Percentiles rank a stretch among this genome's conserved stretches.
These are phyloP conservation scores for Leptosomus discolor DNA, from an alignment of 2,113 vertebrate genomes.

Conservation along the genomic window DNA sequence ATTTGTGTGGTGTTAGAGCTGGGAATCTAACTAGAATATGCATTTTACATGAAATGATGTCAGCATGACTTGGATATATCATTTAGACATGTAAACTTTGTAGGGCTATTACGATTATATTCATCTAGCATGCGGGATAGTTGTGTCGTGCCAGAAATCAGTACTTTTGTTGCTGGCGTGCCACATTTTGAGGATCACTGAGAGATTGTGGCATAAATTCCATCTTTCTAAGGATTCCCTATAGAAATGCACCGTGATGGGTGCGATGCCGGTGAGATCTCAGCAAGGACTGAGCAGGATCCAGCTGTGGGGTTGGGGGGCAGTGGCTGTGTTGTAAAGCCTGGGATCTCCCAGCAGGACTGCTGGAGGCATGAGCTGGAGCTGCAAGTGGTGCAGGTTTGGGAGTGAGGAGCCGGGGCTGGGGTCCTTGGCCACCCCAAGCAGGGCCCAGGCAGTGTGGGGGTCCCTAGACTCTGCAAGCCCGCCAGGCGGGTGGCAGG, in stretches of 20 bases:
- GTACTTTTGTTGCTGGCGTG: neutral
- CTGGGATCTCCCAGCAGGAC: neutral
- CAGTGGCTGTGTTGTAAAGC: neutral
- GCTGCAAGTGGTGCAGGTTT: neutral
- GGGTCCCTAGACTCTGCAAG: neutral
- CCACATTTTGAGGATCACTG: neutral
- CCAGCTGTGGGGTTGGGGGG: neutral
- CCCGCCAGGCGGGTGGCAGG: fast-evolving
- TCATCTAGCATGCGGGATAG: neutral
- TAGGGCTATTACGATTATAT: neutral
- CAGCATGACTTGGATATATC: neutral
- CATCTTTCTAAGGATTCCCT: neutral
- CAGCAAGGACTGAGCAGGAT: neutral
- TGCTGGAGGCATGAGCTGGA: neutral
- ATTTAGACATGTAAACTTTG: neutral
- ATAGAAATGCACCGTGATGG: fast-evolving
- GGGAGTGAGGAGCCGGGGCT: neutral
- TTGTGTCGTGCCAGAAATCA: neutral
- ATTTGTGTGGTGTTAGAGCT: neutral
- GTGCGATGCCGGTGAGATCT: neutral
- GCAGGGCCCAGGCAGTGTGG: neutral
- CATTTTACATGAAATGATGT: neutral
- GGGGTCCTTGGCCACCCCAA: neutral
- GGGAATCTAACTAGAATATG: neutral
- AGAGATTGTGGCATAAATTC: fast-evolving